Base-by-base conservation (phyloP, 2,888 invertebrate species). In the Mayetiola destructor region DNA sequence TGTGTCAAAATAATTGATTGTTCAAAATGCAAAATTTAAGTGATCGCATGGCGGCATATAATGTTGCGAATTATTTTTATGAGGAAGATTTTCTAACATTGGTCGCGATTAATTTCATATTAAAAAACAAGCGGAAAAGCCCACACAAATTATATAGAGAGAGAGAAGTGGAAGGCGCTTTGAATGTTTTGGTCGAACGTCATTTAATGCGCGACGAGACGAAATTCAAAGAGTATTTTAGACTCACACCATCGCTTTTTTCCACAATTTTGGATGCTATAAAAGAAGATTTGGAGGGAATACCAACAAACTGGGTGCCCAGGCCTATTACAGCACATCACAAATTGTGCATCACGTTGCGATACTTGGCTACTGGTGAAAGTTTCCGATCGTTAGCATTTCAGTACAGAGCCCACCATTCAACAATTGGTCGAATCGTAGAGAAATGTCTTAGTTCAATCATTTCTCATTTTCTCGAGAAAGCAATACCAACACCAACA, bases 311-410 rank as follows among this genome's bases (percentile, higher is more conserved):
- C 32, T 20, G 53, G 20, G 9, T 32, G 5, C 30, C 1, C 5
- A 32, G 32, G 4, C 53, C 53, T 18, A 53, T 53, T 5, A 9
- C 10, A 9, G 4, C 32, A 3, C 18, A 53, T 8, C 53, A 32
- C 18, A 53, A 53, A 12, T 32, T 53, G 32, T 32, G 53, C 32
- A 20, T 53, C 5, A 32, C 53, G 12, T 53, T 53, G 12, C 6
- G 62, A 59, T 65, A 63, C 57, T 62, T 63, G 54, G 60, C 60
- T 59, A 62, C 62, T 36, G 63, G 63, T 37, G 35, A 54, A 18
- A 62, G 61, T 58, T 64, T 63, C 58, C 53, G 42, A 20, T 59
- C 59, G 20, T 56, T 64, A 27, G 39, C 59, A 39, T 23, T 35
- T n/a, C 55, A 56, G 30, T 60, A n/a, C n/a, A 9, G 16, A n/a